Percentiles rank a stretch among this genome's conserved stretches.
These are phyloP conservation scores for Aricia artaxerxes DNA, from an alignment of 2,888 invertebrate species.

Conservation along the genomic window DNA sequence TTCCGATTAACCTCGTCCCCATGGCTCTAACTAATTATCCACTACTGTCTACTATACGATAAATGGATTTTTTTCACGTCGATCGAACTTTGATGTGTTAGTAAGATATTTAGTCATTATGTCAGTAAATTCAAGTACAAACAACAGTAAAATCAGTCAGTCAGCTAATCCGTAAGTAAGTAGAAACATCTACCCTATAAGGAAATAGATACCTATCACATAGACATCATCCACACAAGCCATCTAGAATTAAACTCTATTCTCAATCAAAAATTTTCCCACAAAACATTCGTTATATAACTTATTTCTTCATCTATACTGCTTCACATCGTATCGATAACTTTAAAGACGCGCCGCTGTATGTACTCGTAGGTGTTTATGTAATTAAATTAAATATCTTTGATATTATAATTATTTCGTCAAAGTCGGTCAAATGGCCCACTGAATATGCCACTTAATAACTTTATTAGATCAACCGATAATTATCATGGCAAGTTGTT, in stretches of 20 bases:
- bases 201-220: not conserved
- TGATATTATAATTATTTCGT: not conserved
- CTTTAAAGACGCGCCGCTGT: not conserved
- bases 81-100: not conserved
- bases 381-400: conserved; percentile 7
- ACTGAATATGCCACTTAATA: not conserved
- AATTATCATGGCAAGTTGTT: not conserved
- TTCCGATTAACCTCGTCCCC: too few relatives aligned
- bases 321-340: not conserved
- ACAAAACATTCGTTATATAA: not conserved
- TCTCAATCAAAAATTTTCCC: not conserved
- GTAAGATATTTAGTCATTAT: not conserved
- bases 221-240: not conserved
- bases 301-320: not conserved
- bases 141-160: not conserved
- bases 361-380: not conserved
- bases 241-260: not conserved
- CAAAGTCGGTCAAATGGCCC: not conserved
- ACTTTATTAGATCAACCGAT: conserved; percentile 2
- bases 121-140: too few relatives aligned
- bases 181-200: not conserved
- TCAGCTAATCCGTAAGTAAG: not conserved
- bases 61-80: too few relatives aligned
- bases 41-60: too few relatives aligned
- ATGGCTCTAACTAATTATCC: too few relatives aligned